phyloP scores from a whole-genome alignment of 2,113 vertebrate genomes.

The Eulemur rufifrons region DNA sequence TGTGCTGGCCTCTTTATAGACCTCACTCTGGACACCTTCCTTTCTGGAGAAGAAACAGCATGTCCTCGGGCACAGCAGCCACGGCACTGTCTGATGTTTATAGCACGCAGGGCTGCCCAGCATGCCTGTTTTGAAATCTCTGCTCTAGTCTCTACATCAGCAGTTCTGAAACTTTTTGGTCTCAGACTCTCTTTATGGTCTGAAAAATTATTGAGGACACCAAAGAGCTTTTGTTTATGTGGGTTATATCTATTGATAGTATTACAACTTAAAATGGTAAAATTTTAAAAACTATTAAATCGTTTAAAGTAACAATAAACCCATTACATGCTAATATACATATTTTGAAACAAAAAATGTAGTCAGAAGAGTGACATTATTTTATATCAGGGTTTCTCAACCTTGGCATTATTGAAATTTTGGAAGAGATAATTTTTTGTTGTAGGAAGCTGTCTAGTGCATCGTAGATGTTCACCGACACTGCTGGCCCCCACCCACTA shows the following conservation, averaged over 20 bases:
- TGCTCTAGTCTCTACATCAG: neutral
- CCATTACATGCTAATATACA: neutral
- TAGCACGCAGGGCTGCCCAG: neutral
- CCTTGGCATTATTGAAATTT: neutral
- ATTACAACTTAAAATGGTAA: neutral
- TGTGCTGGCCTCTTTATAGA: neutral
- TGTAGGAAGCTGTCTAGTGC: no score
- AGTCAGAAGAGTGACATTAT: neutral
- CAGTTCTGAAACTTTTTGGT: neutral
- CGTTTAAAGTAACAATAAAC: neutral
- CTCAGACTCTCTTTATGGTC: neutral
- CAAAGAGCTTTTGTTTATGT: constrained; percentile 47
- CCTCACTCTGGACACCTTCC: neutral
- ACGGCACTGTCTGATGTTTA: neutral
- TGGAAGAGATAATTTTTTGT: neutral
- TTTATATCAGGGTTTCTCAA: neutral
- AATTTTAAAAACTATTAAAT: neutral
- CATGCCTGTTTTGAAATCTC: neutral
- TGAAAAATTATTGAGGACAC: neutral
- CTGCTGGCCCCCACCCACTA: neutral
- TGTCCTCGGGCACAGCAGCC: neutral
- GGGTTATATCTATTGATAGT: neutral
- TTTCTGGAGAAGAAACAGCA: neutral
- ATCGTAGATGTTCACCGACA: neutral
- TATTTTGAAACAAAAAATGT: neutral